Percentiles rank a stretch among this genome's conserved stretches.
Conservation (phyloP, 2,797 vertebrate species). For the Catamblyrhynchus diadema region DNA sequence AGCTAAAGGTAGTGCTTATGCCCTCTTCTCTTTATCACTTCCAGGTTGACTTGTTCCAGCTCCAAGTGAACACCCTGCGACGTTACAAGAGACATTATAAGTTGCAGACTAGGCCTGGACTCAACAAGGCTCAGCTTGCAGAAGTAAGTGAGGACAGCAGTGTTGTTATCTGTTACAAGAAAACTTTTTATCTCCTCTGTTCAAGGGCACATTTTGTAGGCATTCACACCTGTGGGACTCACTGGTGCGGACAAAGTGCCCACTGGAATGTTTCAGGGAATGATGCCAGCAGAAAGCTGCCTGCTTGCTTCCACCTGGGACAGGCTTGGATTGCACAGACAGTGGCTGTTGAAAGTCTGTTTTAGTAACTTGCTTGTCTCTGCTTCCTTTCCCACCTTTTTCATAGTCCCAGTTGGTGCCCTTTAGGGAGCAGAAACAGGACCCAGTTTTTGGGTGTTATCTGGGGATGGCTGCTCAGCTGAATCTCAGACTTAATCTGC, state of each 20-base stretch:
- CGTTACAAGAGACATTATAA: slow-evolving; percentile 99
- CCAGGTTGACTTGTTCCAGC: slow-evolving; percentile 98
- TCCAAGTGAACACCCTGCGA: slow-evolving; percentile 96
- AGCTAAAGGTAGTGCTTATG: neutral
- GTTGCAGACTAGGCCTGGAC: slow-evolving; percentile 94
- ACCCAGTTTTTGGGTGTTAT: neutral
- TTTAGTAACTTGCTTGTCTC: neutral
- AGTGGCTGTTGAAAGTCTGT: neutral
- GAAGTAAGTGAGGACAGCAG: slow-evolving; percentile 78
- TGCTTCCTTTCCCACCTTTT: neutral
- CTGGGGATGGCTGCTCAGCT: neutral
- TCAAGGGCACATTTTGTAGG: neutral
- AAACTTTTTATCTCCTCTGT: neutral
- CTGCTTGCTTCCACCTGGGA: neutral
- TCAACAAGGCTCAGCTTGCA: slow-evolving; percentile 98
- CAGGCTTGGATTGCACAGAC: neutral
- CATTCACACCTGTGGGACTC: neutral
- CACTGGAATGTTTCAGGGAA: neutral
- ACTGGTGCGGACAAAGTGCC: rapidly evolving
- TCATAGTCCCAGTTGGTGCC: rapidly evolving
- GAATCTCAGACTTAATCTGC: neutral
- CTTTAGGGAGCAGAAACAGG: neutral
- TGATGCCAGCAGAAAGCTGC: neutral
- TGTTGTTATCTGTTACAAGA: neutral
- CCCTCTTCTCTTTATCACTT: neutral